Evolutionary conservation across 2,888 invertebrate genomes (phyloP).

Genomic region (Eupelmus urozonus): DNA sequence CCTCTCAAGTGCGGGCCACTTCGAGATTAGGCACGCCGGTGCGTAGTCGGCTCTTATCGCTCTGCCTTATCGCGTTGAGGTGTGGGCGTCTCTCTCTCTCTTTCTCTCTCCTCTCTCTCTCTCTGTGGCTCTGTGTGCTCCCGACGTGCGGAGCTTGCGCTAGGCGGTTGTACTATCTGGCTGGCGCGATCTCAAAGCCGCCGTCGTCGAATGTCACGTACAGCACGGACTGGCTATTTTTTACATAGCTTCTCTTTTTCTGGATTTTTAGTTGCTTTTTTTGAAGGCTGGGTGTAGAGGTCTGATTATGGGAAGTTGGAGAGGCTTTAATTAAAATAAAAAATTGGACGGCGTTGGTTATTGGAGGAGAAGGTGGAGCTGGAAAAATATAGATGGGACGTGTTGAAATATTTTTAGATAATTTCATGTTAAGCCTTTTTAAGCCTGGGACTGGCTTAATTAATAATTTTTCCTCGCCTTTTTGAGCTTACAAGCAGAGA

Average conservation of each 20-base stretch:
- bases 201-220: not conserved
- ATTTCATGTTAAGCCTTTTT: too few relatives aligned
- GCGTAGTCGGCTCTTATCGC: constrained; percentile 45
- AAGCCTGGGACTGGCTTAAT: too few relatives aligned
- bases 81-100: not conserved
- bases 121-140: not conserved
- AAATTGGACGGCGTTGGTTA: too few relatives aligned
- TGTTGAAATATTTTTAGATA: too few relatives aligned
- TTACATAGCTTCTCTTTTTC: not conserved
- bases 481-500: too few relatives aligned
- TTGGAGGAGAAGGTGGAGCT: too few relatives aligned
- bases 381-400: too few relatives aligned
- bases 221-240: not conserved
- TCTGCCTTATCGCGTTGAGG: not conserved
- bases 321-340: too few relatives aligned
- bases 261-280: not conserved
- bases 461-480: too few relatives aligned
- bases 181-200: not conserved
- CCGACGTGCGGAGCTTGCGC: too few relatives aligned
- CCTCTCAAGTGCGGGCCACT: constrained; percentile 27
- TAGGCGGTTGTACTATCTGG: not conserved
- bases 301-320: too few relatives aligned
- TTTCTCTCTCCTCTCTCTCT: not conserved
- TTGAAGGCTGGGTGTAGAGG: too few relatives aligned
- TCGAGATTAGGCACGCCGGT: constrained; percentile 58